A percentile compares a stretch with the other conserved stretches of the same genome.
These are phyloP conservation scores for Brachionus koreanus DNA, from an alignment of 1,140 invertebrate species.

Conservation along the genomic window DNA sequence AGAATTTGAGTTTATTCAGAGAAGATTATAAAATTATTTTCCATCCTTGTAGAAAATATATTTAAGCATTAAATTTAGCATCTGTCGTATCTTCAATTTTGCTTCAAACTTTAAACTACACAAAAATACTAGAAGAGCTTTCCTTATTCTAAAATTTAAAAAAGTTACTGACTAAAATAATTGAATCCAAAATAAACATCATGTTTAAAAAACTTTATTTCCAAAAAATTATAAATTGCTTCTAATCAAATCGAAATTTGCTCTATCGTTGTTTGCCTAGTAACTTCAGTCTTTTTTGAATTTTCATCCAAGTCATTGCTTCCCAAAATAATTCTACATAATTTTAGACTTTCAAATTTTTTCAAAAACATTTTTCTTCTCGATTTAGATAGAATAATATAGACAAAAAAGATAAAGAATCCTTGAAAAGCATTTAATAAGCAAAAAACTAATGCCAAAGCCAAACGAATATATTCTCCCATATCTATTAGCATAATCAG, in stretches of 20 bases:
- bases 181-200: too few species aligned
- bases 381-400: constrained; percentile 21
- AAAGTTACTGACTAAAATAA: too few species aligned
- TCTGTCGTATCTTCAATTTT: too few species aligned
- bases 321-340: background rate
- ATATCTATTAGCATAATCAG: constrained; percentile 11
- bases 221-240: background rate
- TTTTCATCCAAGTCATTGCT: background rate
- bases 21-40: too few species aligned
- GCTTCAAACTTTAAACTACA: too few species aligned
- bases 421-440: constrained; percentile 38
- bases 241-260: background rate
- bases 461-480: background rate
- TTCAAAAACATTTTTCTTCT: background rate
- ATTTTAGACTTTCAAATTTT: background rate
- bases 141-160: too few species aligned
- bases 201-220: too few species aligned
- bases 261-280: background rate
- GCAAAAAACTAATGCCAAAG: constrained; percentile 14
- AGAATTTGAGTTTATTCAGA: too few species aligned
- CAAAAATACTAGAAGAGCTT: too few species aligned
- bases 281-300: background rate
- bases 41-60: too few species aligned
- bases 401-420: constrained; percentile 39
- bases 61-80: too few species aligned